Evolutionary conservation across 2,113 vertebrate species (phyloP), one percentile per base, ranked within the genome.

Genomic region (Tympanuchus pallidicinctus): DNA sequence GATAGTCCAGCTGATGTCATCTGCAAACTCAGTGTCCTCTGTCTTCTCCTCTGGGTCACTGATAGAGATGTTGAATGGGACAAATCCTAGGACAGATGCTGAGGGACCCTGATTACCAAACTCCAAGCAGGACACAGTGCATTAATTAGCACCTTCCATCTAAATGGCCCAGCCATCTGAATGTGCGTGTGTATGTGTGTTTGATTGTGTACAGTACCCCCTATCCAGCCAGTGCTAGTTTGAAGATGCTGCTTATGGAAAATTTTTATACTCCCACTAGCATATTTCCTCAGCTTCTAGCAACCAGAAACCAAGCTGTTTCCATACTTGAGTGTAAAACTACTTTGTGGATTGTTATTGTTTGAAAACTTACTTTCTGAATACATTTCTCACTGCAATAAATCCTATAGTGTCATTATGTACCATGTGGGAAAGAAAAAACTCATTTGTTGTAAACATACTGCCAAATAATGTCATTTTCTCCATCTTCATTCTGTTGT

Each of bases 401-500:
- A 91, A 88, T 91, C 69, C 56, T 83, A n/a, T 42, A 52, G 28
- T 79, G 59, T n/a, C 66, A 71, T 81, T 90, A 74, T 10, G 13
- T 71, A 77, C 48, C 82, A n/a, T 82, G 21, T 59, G 32, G 20
- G n/a, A 27, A 74, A 60, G 11, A 61, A 66, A 59, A 91, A 77
- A 42, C 2, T 82, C 9, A 3, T 65, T 76, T 67, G 22, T 54
- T 92, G 60, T 73, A 82, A 96, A 91, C 57, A 88, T 70, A 34
- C 60, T 93, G 85, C 79, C 60, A 91, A 86, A 92, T 92, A 93
- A 75, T 76, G 67, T 56, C 6, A 59, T 94, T 96, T 94, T 90
- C 79, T 95, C 56, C 30, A 69, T 88, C 67, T 82, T 92, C 78
- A 50, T 89, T 95, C 42, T 88, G 3, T 74, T 90, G 67, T 14